Base-by-base conservation (phyloP, 1,140 invertebrate genomes). In the Oreohelix idahoensis region DNA sequence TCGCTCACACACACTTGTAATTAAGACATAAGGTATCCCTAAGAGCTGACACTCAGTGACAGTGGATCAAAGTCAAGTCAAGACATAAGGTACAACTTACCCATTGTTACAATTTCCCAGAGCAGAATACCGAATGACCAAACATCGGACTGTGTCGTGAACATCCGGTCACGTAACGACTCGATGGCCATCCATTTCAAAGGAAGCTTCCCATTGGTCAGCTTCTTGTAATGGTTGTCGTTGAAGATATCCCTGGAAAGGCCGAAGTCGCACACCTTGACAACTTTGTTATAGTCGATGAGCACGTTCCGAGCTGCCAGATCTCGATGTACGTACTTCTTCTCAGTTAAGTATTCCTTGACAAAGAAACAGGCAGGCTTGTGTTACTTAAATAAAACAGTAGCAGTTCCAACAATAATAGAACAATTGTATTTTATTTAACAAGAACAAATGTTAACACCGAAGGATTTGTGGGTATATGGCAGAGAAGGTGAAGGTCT, bases 41-140 rank as follows among this genome's bases (percentile, higher is more conserved):
- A n/a, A n/a, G n/a, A n/a, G n/a, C n/a, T n/a, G n/a, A n/a, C n/a
- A n/a, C n/a, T n/a, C n/a, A n/a, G n/a, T n/a, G n/a, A n/a, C n/a
- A n/a, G n/a, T n/a, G n/a, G n/a, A n/a, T n/a, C n/a, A n/a, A n/a
- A n/a, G n/a, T n/a, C n/a, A n/a, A n/a, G n/a, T n/a, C n/a, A n/a
- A n/a, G n/a, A n/a, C n/a, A n/a, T n/a, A n/a, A n/a, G n/a, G n/a
- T n/a, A n/a, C n/a, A n/a, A 82, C 90, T 81, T 84, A 89, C 95
- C 98, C 91, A 98, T 98, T 4, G 98, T 99, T 90, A 99, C 98
- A 29, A 98, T 96, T 92, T 98, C 97, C 97, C 97, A 98, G 0
- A 98, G 93, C 0, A 98, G 95, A 10, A 98, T 96, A 0, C 97
- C 97, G 88, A 96, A 98, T 0, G 96, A 96, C 97, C 97, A 98